Conservation (phyloP, 2,888 invertebrate genomes). For the Portevinia maculata region DNA sequence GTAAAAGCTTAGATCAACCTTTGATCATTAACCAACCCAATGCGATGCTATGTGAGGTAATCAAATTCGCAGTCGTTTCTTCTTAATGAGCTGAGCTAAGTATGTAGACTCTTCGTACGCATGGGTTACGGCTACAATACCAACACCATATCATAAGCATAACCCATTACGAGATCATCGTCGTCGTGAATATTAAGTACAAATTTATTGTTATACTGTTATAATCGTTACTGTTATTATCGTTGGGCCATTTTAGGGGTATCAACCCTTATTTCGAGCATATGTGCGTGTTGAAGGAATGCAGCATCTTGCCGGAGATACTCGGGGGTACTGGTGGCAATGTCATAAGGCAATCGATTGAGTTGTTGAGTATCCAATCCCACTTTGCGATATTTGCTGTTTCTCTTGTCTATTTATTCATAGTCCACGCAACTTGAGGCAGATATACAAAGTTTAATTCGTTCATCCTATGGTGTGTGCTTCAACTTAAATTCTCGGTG, state of each 20-base stretch:
- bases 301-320: conserved; percentile 33
- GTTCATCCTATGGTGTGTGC: conserved; percentile 36
- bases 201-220: conserved; percentile 72
- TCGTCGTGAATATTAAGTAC: conserved; percentile 73
- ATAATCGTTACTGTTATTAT: conserved; percentile 73
- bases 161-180: conserved; percentile 68
- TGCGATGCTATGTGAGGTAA: conserved; percentile 48
- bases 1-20: conserved; percentile 62
- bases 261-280: not conserved
- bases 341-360: conserved; percentile 64
- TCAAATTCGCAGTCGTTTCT: conserved; percentile 58
- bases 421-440: conserved; percentile 27
- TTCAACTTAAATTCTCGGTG: conserved; percentile 43
- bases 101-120: conserved; percentile 34
- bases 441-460: conserved; percentile 62
- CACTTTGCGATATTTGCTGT: conserved; percentile 31
- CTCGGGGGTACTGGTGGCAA: not conserved
- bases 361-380: conserved; percentile 60
- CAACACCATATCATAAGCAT: conserved; percentile 52
- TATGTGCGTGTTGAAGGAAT: conserved; percentile 16
- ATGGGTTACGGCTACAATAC: conserved; percentile 50
- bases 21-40: conserved; percentile 68
- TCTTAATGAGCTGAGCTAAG: conserved; percentile 39
- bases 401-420: conserved; percentile 53
- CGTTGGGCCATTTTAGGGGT: conserved; percentile 34